Base-by-base conservation (phyloP, 1,140 invertebrate species). In the Alviniconcha marisindica region DNA sequence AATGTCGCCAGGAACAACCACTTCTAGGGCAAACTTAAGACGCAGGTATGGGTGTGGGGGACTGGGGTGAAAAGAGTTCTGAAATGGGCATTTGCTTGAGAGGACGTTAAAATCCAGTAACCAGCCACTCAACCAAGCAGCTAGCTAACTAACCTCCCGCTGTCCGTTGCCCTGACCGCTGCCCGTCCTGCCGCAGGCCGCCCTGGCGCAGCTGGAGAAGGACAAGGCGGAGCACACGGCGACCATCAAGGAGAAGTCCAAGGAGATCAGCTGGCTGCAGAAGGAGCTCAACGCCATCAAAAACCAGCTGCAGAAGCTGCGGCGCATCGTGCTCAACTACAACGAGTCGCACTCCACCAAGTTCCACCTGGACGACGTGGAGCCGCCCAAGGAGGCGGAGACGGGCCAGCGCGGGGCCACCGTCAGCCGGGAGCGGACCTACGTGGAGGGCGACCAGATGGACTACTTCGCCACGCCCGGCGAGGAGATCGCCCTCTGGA, bases 281-380 rank as follows among this genome's bases (percentile, higher is more conserved):
- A 85, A 73, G 28, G 88, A 89, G 81, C 78, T 88, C 1, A 82
- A 85, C 36, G 44, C 77, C 71, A 84, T 85, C 31, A 88, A 84
- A 74, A 44, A 76, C 44, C 85, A 89, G 74, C 63, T 88, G 54
- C 36, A 73, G n/a, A 88, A 88, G 71, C 76, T 88, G 48, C 78
- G 86, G 15, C 74, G 81, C 24, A 87, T 89, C 79, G 86, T 89
- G 1, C 85, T 86, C 60, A 85, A 86, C 74, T 88, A 89, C 77
- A 89, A 89, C 81, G 85, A 87, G 71, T 82, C 80, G 4, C 83
- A 87, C 76, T 86, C 84, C 40, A 85, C 79, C 18, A 83, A 86
- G 5, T 88, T 89, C 79, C 88, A 88, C 82, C 80, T 89, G 28
- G 83, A 89, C 51, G 84, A 86, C 28, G 85, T 88, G 31, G 83